Conservation (phyloP, 2,888 invertebrate genomes). For the Torymus auratus region DNA sequence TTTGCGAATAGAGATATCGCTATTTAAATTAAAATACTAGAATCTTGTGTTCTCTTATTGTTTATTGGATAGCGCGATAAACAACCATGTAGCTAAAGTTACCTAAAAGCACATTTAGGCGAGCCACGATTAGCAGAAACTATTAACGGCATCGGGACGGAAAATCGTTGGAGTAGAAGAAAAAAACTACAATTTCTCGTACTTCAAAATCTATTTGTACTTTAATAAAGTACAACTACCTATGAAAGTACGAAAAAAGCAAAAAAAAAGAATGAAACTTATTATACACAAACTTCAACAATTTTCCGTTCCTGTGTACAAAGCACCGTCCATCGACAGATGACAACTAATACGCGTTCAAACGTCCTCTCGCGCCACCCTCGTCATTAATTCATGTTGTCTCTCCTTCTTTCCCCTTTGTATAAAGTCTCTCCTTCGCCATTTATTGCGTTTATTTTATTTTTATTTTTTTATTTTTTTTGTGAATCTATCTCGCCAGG, state of each 20-base stretch:
- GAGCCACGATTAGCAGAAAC: slow-evolving; percentile 34
- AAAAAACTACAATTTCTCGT: background rate
- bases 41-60: slow-evolving; percentile 27
- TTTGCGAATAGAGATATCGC: background rate
- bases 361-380: slow-evolving; percentile 16
- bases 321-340: background rate
- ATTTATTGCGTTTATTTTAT: slow-evolving; percentile 50
- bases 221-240: too few relatives aligned
- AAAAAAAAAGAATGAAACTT: background rate
- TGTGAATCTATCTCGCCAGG: slow-evolving; percentile 19
- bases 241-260: background rate
- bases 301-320: slow-evolving; percentile 2
- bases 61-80: background rate
- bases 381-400: slow-evolving; percentile 55
- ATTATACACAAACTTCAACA: background rate
- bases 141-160: background rate
- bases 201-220: too few relatives aligned
- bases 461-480: slow-evolving; percentile 56
- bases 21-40: background rate
- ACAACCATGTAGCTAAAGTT: slow-evolving; percentile 14
- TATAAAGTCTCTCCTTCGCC: slow-evolving; percentile 66
- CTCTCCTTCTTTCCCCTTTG: slow-evolving; percentile 60
- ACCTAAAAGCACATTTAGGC: background rate
- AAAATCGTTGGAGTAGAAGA: slow-evolving; percentile 22
- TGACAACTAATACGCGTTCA: background rate